Percentiles rank a stretch among this genome's conserved stretches.
Evolutionary conservation across 2,113 vertebrate genomes (phyloP).

Genomic region (Oncorhynchus nerka): DNA sequence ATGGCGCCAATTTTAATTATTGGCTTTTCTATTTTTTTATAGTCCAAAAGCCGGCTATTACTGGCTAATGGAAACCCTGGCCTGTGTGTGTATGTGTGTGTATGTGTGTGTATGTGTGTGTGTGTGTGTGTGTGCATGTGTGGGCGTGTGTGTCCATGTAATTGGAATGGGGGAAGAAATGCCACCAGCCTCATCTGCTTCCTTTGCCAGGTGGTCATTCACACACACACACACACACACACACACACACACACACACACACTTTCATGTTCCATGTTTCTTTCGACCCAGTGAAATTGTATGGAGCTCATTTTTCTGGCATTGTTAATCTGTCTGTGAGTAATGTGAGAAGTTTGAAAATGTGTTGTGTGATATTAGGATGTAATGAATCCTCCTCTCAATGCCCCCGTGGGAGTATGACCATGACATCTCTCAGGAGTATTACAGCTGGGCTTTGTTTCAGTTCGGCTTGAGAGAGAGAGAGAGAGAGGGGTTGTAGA

Average conservation of each 20-base stretch:
- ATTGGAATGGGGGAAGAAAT: conserved; percentile 19
- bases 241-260: no score
- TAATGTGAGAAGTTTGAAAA: conserved; percentile 54
- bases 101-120: no score
- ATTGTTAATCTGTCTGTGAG: conserved; percentile 45
- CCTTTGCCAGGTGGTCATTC: conserved; percentile 33
- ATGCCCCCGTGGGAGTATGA: conserved; percentile 12
- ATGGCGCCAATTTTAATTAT: no score
- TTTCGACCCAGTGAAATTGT: conserved; percentile 51
- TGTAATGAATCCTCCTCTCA: conserved; percentile 43
- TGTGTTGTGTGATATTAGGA: conserved; percentile 43
- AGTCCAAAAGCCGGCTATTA: no score
- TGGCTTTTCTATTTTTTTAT: no score
- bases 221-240: no score
- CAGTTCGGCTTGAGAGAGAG: not conserved
- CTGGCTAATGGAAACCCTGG: no score
- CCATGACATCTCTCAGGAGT: not conserved
- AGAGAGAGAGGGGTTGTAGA: not conserved
- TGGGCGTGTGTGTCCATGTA: conserved; percentile 8
- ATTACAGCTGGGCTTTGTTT: conserved; percentile 27
- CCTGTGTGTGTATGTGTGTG: no score
- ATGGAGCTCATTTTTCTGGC: conserved; percentile 35
- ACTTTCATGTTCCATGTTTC: conserved; percentile 45
- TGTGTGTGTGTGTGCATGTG: no score
- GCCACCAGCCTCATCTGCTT: conserved; percentile 8